phyloP scores from a whole-genome alignment of 2,888 invertebrate species.

The Zhuqinia jingwanae region DNA sequence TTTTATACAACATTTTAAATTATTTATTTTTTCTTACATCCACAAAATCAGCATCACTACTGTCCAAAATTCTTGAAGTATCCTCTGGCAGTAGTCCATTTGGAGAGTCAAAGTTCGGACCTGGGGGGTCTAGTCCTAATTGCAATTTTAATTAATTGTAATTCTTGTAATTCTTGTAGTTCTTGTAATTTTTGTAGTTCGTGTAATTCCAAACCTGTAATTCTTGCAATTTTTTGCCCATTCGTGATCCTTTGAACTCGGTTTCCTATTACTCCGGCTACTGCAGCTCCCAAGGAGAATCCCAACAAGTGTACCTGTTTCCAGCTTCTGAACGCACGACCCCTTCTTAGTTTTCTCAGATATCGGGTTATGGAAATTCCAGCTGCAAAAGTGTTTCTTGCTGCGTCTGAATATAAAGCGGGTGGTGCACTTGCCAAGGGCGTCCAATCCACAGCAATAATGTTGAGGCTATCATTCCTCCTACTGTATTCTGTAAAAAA shows the following conservation, averaged over 20 bases:
- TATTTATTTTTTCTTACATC: constrained; percentile 36
- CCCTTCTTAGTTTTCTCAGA: not conserved
- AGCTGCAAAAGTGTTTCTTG: not conserved
- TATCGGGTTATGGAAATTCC: not conserved
- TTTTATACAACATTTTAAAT: not conserved
- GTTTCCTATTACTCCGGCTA: constrained; percentile 3
- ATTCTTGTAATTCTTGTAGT: not conserved
- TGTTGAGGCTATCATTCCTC: not conserved
- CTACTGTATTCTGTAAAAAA: not conserved
- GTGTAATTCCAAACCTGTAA: not conserved
- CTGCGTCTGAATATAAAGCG: not conserved
- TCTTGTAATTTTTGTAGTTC: not conserved
- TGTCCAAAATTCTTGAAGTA: not conserved
- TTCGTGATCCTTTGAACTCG: not conserved
- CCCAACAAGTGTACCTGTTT: constrained; percentile 25
- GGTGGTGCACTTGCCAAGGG: not conserved
- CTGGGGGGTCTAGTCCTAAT: constrained; percentile 33
- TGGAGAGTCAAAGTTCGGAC: constrained; percentile 20
- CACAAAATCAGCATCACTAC: constrained; percentile 36
- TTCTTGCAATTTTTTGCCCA: not conserved
- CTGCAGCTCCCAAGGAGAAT: constrained; percentile 33
- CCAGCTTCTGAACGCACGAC: not conserved
- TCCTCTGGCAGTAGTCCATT: not conserved
- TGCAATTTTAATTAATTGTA: not conserved
- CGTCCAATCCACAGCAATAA: constrained; percentile 17